Conservation (phyloP, 2,888 invertebrate species). For the Drosophila basisetae region DNA sequence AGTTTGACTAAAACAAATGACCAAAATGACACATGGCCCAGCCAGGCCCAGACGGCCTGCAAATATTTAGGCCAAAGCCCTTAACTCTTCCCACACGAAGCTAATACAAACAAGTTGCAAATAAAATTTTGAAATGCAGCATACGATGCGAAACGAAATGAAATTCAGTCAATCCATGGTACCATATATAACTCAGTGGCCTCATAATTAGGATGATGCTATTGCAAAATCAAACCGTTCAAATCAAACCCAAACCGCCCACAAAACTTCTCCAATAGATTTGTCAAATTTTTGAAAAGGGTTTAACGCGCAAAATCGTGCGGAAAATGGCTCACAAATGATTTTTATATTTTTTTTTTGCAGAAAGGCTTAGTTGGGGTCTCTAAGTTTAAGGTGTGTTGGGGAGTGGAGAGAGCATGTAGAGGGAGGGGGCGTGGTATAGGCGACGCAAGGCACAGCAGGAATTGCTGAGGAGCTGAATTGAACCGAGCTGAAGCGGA, state of each 20-base stretch:
- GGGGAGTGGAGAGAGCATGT: neutral
- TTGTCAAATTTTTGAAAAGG: conserved; percentile 56
- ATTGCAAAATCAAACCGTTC: conserved; percentile 6
- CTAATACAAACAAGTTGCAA: conserved; percentile 31
- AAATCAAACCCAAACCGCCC: neutral
- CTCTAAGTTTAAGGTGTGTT: conserved; percentile 28
- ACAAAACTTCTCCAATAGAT: conserved; percentile 29
- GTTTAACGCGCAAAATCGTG: conserved; percentile 65
- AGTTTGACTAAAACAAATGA: conserved; percentile 72
- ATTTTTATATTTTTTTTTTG: neutral
- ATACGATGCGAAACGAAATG: conserved; percentile 10
- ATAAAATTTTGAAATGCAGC: conserved; percentile 26
- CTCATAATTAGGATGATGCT: conserved; percentile 44
- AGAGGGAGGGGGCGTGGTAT: too few species aligned
- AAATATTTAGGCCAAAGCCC: conserved; percentile 63
- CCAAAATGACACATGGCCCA: conserved; percentile 73
- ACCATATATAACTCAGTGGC: conserved; percentile 38
- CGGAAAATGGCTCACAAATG: conserved; percentile 61
- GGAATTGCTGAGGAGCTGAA: conserved; percentile 29
- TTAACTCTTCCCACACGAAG: neutral
- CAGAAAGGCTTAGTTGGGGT: conserved; percentile 3
- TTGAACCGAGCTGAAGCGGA: conserved; percentile 19
- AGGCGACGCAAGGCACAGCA: conserved; percentile 36
- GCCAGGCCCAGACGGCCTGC: conserved; percentile 21
- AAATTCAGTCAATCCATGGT: conserved; percentile 14